phyloP scores from a whole-genome alignment of 2,113 vertebrate genomes.

The Rhipidura dahli region DNA sequence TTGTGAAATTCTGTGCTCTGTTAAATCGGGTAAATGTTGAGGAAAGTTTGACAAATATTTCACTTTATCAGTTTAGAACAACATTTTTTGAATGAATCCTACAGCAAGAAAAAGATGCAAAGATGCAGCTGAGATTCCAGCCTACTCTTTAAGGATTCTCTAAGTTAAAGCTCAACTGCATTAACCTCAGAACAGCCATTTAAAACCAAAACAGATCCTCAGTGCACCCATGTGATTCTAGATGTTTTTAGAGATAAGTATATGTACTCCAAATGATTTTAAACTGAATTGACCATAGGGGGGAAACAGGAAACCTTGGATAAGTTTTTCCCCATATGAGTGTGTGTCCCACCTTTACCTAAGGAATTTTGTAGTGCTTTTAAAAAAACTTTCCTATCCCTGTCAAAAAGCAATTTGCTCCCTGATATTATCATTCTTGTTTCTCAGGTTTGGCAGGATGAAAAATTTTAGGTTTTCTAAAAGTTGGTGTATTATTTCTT shows the following conservation, averaged over 20 bases:
- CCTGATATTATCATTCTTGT: background rate
- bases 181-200: background rate
- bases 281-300: background rate
- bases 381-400: background rate
- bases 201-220: background rate
- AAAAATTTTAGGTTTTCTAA: background rate
- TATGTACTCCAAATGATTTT: background rate
- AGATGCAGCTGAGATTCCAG: background rate
- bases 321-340: background rate
- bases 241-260: background rate
- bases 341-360: background rate
- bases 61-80: background rate
- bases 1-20: background rate
- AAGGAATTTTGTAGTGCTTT: background rate
- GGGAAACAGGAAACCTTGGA: background rate
- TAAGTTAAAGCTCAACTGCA: background rate
- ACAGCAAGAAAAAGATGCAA: background rate
- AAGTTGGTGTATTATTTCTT: background rate
- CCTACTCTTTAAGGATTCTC: background rate
- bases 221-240: background rate
- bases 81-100: background rate
- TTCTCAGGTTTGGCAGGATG: accelerated
- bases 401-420: background rate
- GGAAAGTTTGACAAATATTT: background rate
- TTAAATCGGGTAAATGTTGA: background rate